Base-by-base conservation (phyloP, 2,888 invertebrate species). In the Eumerus sabulonum region DNA sequence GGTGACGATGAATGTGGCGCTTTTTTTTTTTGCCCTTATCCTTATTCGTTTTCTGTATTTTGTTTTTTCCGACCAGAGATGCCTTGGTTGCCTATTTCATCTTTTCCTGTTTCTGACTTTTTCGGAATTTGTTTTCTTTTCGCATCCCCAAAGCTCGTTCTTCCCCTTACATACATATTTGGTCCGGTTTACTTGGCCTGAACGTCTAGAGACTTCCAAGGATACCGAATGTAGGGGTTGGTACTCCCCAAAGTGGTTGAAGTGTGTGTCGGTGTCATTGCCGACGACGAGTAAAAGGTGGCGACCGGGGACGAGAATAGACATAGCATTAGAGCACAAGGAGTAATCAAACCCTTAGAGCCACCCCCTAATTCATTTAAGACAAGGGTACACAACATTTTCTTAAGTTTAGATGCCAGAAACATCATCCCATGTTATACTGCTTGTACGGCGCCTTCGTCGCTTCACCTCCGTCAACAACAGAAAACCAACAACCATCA, bases 401-500 rank as follows among this genome's bases (percentile, higher is more conserved):
- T 79, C 79, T 79, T 79, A 79, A 79, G 79, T 79, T 79, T 79
- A 79, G 79, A 79, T 79, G 79, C 79, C 79, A 79, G 64, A 79
- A 79, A 79, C 79, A 79, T 70, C 74, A 70, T 70, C 68, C 79
- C 74, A 74, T 63, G 59, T 54, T 40, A 42, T 40, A 3, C 19
- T 57, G 48, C 48, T 50, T 38, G 13, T 40, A 9, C 40, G 40
- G 40, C 60, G 35, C 27, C 36, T 54, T 44, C 18, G 14, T 40
- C 14, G 11, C 54, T 35, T 14, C 27, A 27, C 14, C 50, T 14
- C 12, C 16, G 19, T 54, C 16, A 62, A 27, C 27, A 27, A 27
- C 36, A 53, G 57, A 54, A 35, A 4, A 27, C 3, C 27, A 27
- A 53, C 57, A n/a, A n/a, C n/a, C n/a, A n/a, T n/a, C n/a, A n/a